These are phyloP conservation scores for Ptilorrhoa leucosticta DNA, from an alignment of 2,113 vertebrate genomes.

Conservation along the genomic window DNA sequence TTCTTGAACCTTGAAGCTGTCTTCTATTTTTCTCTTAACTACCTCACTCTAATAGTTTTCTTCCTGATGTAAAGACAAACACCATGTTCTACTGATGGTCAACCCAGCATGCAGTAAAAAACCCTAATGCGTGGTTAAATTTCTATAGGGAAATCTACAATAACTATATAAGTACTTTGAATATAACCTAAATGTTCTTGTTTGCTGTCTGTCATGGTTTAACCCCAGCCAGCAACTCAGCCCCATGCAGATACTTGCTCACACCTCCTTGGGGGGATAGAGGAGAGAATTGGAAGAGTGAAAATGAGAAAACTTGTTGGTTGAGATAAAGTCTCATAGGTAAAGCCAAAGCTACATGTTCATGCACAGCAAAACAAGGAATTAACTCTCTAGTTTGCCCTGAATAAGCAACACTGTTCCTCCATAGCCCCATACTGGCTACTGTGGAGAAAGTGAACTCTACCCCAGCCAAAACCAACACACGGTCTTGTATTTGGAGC, in stretches of 20 bases:
- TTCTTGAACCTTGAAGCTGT: not conserved
- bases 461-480: not conserved
- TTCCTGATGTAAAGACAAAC: not conserved
- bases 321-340: not conserved
- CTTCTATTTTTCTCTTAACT: not conserved
- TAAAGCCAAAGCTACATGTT: not conserved
- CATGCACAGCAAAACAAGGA: not conserved
- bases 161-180: not conserved
- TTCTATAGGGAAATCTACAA: not conserved
- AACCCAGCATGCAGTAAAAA: not conserved
- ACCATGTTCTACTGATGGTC: not conserved
- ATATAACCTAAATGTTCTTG: not conserved
- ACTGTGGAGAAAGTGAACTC: not conserved
- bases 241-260: not conserved
- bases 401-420: not conserved
- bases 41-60: not conserved
- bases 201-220: not conserved
- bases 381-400: not conserved
- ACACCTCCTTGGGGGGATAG: accelerated
- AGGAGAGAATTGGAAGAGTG: not conserved
- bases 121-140: not conserved
- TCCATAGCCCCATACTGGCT: not conserved
- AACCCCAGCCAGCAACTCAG: not conserved
- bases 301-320: not conserved
- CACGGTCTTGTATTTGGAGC: not conserved